Evolutionary conservation across 1,140 invertebrate genomes (phyloP).

Genomic region (Calliopsis andreniformis): DNA sequence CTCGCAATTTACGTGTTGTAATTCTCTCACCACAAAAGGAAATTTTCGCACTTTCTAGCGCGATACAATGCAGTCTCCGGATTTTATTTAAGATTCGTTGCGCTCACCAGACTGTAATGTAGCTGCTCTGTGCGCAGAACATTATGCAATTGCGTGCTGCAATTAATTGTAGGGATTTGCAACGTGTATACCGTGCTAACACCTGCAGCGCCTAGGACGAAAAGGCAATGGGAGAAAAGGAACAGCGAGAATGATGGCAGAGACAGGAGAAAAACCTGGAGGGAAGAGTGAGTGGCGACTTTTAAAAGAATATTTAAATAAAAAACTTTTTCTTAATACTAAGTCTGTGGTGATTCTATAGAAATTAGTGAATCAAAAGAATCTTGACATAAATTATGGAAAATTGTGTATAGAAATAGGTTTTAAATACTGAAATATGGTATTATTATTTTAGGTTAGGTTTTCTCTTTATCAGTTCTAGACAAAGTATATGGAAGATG

Average conservation of each 20-base stretch:
- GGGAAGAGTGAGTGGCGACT: neutral
- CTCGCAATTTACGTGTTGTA: no score
- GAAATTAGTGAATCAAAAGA: no score
- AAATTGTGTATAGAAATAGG: no score
- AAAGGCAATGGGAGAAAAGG: neutral
- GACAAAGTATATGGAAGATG: no score
- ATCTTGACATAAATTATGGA: no score
- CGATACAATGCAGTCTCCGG: neutral
- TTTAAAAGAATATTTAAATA: neutral
- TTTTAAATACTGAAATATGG: no score
- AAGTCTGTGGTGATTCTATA: neutral
- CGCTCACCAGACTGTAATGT: slow-evolving; percentile 16
- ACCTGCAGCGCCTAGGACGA: neutral
- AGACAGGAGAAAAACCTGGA: neutral
- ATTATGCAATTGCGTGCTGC: slow-evolving; percentile 20
- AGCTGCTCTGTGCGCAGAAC: neutral
- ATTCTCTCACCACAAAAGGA: no score
- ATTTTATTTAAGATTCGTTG: slow-evolving; percentile 20
- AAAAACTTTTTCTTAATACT: neutral
- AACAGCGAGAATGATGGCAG: neutral
- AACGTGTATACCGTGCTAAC: neutral
- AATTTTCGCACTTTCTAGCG: no score
- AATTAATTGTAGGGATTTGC: slow-evolving; percentile 30
- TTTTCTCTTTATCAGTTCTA: no score
- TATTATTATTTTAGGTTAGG: no score